A percentile compares a stretch with the other conserved stretches of the same genome.
Evolutionary conservation across 2,888 invertebrate species (phyloP).

Genomic region (Notodonta dromedarius): DNA sequence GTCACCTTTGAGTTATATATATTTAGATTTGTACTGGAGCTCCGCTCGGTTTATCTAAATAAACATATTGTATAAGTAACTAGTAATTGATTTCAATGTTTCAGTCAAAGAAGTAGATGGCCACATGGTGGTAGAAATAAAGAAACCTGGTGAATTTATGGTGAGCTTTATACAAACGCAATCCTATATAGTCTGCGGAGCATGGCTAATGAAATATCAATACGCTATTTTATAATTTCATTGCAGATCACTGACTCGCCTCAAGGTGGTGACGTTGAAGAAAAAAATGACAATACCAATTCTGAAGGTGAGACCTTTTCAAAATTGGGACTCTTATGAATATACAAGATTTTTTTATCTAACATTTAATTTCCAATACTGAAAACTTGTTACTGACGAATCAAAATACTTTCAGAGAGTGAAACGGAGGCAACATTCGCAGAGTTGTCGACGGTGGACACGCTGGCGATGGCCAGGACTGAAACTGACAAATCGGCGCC

Average conservation of each 20-base stretch:
- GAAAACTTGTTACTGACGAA: not conserved
- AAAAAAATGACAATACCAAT: constrained; percentile 45
- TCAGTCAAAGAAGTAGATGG: constrained; percentile 73
- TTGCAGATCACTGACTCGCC: constrained; percentile 41
- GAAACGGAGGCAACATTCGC: constrained; percentile 53
- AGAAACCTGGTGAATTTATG: constrained; percentile 68
- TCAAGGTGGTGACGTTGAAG: constrained; percentile 36
- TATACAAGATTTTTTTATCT: too few species aligned
- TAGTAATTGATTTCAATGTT: constrained; percentile 29
- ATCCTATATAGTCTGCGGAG: too few species aligned
- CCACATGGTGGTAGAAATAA: constrained; percentile 76
- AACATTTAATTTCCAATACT: not conserved
- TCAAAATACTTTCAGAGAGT: constrained; percentile 47
- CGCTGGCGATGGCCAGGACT: constrained; percentile 48
- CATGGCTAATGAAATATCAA: not conserved
- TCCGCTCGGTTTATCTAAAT: too few species aligned
- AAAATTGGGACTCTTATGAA: too few species aligned
- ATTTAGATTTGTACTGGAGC: too few species aligned
- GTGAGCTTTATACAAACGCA: constrained; percentile 51
- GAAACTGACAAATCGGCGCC: constrained; percentile 10
- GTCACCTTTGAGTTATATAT: too few species aligned
- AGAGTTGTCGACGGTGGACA: constrained; percentile 53
- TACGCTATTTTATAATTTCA: constrained; percentile 1
- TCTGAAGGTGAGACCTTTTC: constrained; percentile 51
- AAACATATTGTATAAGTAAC: not conserved